Conservation (phyloP, 2,888 invertebrate species). For the Diploptera punctata region DNA sequence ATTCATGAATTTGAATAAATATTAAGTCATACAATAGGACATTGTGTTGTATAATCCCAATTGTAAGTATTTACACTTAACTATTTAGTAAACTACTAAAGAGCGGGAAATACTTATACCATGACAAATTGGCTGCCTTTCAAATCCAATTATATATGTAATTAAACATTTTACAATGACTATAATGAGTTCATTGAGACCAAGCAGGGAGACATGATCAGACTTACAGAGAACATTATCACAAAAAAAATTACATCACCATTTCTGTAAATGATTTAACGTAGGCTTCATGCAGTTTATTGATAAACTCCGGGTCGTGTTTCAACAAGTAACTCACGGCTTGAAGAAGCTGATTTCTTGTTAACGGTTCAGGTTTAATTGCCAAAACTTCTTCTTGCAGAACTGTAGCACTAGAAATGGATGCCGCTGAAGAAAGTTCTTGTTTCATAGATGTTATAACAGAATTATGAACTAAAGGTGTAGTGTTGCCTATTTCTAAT, state of each 20-base stretch:
- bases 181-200: no score
- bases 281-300: constrained; percentile 91
- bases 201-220: no score
- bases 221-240: no score
- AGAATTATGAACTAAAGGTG: background rate
- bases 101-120: no score
- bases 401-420: background rate
- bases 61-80: no score
- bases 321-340: constrained; percentile 87
- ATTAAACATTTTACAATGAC: no score
- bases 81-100: no score
- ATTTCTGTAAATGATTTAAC: constrained; percentile 81
- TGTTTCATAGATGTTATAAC: constrained; percentile 22
- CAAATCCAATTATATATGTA: no score
- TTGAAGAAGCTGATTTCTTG: constrained; percentile 87
- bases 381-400: background rate
- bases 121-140: no score
- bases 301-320: constrained; percentile 87
- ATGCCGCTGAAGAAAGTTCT: constrained; percentile 4
- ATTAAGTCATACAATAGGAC: no score
- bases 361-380: constrained; percentile 72
- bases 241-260: constrained; percentile 59
- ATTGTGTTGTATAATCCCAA: no score
- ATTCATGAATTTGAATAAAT: no score
- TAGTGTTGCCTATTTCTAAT: constrained; percentile 6